phyloP scores from a whole-genome alignment of 2,888 invertebrate species.

The Liposcelis brunnea region DNA sequence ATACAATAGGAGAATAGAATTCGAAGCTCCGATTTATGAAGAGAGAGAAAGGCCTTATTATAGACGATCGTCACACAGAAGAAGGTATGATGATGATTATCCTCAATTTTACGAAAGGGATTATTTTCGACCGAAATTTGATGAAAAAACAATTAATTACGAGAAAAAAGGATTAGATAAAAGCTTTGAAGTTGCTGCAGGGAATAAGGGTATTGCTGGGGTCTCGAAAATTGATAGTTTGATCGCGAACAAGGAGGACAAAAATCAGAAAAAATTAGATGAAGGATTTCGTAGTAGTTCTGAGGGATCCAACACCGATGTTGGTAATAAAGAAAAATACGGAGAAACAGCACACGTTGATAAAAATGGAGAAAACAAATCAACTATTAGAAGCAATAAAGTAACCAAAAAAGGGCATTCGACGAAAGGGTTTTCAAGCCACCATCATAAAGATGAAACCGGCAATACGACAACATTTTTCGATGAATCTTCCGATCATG shows the following conservation, averaged over 20 bases:
- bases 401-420: slow-evolving; percentile 3
- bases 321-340: slow-evolving; percentile 1
- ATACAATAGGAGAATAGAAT: background rate
- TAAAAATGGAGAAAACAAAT: slow-evolving; percentile 6
- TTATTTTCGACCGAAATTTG: background rate
- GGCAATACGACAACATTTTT: slow-evolving; percentile 6
- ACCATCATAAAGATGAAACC: slow-evolving; percentile 7
- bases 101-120: slow-evolving; percentile 2
- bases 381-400: slow-evolving; percentile 1
- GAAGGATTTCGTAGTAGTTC: background rate
- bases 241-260: slow-evolving; percentile 3
- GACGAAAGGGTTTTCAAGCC: slow-evolving; percentile 2
- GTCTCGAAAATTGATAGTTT: slow-evolving; percentile 1
- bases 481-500: slow-evolving; percentile 1
- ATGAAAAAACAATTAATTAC: background rate
- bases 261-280: slow-evolving; percentile 4
- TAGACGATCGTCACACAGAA: background rate
- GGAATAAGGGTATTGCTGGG: background rate
- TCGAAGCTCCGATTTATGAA: too few relatives aligned
- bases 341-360: slow-evolving; percentile 2
- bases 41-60: too few relatives aligned
- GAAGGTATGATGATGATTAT: background rate
- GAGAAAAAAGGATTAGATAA: background rate
- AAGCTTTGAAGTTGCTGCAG: background rate
- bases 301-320: slow-evolving; percentile 1